Conservation (phyloP, 1,140 invertebrate genomes). For the Caenorhabditis brenneri region DNA sequence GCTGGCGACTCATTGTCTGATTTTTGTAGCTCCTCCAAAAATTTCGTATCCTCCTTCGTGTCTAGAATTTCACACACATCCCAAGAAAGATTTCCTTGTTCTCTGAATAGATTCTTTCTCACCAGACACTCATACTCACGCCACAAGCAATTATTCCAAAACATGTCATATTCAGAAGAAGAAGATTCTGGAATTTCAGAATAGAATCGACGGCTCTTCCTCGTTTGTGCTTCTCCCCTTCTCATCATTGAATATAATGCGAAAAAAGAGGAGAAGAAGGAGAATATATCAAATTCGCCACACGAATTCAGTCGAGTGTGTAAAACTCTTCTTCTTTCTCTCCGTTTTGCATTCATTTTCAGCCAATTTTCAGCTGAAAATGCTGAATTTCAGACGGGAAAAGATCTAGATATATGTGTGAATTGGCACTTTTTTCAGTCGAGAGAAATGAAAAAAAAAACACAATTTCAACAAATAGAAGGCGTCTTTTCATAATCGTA, state of each 20-base stretch:
- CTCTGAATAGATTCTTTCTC: no score
- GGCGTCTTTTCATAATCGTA: neutral
- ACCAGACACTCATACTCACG: no score
- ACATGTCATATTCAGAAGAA: neutral
- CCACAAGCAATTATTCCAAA: neutral
- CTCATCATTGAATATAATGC: constrained; percentile 1
- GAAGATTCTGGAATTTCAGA: neutral
- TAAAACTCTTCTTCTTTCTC: neutral
- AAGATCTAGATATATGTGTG: neutral
- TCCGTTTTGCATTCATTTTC: neutral
- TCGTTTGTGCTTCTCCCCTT: neutral
- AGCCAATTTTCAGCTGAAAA: neutral
- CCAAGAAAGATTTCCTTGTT: no score
- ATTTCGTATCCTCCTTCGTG: no score
- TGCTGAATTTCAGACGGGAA: neutral
- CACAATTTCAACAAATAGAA: neutral
- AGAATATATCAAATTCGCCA: neutral
- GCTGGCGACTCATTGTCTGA: no score
- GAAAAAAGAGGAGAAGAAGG: neutral
- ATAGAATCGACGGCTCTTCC: neutral
- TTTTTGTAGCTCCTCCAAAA: no score
- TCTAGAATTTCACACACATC: no score
- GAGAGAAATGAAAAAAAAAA: neutral
- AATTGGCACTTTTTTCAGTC: neutral
- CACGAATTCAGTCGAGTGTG: constrained; percentile 15